A percentile compares a stretch with the other conserved stretches of the same genome.
Conservation (phyloP, 2,888 invertebrate genomes). For the Erpobdella octoculata region DNA sequence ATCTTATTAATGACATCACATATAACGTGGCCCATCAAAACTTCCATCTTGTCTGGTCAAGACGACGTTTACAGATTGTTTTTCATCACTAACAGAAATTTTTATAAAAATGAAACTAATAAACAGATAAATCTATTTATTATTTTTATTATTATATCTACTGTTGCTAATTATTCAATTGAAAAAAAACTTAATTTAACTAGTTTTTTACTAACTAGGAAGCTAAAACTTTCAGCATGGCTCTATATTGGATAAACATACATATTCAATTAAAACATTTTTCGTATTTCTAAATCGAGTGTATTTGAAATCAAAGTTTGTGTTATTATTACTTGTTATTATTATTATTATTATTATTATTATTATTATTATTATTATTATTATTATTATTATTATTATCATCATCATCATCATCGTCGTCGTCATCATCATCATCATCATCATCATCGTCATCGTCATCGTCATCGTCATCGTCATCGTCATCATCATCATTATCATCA, state of each 20-base stretch:
- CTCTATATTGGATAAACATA: no score
- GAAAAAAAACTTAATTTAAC: no score
- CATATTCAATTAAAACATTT: no score
- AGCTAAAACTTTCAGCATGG: no score
- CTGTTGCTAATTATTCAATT: no score
- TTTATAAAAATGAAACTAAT: slow-evolving; percentile 24
- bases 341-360: not conserved
- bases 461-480: slow-evolving; percentile 19
- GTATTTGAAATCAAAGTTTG: no score
- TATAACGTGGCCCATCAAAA: not conserved
- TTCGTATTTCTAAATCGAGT: no score
- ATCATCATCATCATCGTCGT: slow-evolving; percentile 29
- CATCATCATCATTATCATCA: slow-evolving; percentile 17
- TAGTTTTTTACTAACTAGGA: no score
- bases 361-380: not conserved
- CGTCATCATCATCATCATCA: slow-evolving; percentile 27
- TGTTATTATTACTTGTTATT: not conserved
- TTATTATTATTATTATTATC: not conserved
- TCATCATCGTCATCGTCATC: slow-evolving; percentile 26
- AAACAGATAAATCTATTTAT: not conserved
- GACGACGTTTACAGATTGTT: not conserved
- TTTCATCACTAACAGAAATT: slow-evolving; percentile 8
- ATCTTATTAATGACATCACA: not conserved
- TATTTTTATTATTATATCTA: not conserved
- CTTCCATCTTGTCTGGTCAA: not conserved